Evolutionary conservation across 2,113 vertebrate species (phyloP).

Genomic region (Scopus umbretta): DNA sequence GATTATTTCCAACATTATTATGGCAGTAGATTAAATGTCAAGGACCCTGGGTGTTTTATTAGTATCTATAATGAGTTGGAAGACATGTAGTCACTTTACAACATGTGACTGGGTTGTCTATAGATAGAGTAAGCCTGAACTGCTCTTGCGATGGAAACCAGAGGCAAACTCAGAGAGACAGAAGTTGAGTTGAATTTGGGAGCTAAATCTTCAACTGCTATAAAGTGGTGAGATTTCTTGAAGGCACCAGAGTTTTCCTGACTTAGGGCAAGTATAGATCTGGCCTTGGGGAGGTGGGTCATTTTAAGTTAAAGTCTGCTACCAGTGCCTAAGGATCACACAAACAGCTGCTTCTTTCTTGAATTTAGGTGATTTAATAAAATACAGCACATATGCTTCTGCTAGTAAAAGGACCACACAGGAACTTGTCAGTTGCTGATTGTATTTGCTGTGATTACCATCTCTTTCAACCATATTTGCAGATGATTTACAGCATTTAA

Average conservation of each 20-base stretch:
- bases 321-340: neutral
- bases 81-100: neutral
- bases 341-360: neutral
- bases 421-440: neutral
- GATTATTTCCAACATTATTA: constrained; percentile 8
- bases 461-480: neutral
- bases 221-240: neutral
- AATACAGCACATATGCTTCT: neutral
- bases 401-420: neutral
- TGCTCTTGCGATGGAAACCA: neutral
- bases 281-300: neutral
- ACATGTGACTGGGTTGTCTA: neutral
- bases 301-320: neutral
- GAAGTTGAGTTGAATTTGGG: neutral
- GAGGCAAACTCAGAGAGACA: neutral
- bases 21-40: constrained; percentile 7
- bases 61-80: neutral
- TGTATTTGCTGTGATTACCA: neutral
- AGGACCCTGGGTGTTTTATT: neutral
- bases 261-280: neutral
- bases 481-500: neutral
- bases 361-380: neutral
- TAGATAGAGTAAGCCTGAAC: neutral
- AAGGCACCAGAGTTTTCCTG: neutral
- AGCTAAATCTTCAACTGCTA: neutral